Conservation (phyloP, 2,888 invertebrate genomes). For the Tricholauxania praeusta region DNA sequence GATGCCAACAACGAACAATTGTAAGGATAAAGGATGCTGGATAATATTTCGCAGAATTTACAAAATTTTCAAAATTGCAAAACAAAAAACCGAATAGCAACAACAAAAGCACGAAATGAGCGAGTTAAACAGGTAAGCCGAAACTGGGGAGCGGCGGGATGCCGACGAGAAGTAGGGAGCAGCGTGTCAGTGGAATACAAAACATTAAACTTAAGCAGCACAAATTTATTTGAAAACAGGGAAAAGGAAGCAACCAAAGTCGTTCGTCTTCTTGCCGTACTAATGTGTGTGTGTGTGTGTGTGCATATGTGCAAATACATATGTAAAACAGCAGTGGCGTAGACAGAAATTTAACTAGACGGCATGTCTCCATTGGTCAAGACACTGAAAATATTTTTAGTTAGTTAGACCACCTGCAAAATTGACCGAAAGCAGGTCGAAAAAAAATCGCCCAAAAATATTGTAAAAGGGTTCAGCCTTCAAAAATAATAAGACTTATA, state of each 20-base stretch:
- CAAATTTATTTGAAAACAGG: constrained; percentile 48
- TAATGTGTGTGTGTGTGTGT: constrained; percentile 4
- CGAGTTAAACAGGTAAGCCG: no score
- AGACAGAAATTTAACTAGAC: no score
- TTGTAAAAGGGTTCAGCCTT: no score
- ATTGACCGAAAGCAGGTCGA: no score
- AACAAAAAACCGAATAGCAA: neutral
- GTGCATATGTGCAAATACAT: neutral
- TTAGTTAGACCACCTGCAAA: no score
- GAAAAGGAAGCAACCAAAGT: constrained; percentile 48
- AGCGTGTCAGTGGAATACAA: constrained; percentile 17
- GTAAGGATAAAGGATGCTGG: constrained; percentile 7
- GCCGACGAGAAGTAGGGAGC: neutral
- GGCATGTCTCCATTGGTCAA: no score
- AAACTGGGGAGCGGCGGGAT: constrained; percentile 29
- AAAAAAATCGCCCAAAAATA: no score
- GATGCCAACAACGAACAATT: constrained; percentile 13
- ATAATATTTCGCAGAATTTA: constrained; percentile 41
- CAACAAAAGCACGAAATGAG: neutral
- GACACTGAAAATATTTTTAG: no score
- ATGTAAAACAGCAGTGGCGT: no score
- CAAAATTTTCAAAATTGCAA: constrained; percentile 36
- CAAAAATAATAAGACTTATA: no score
- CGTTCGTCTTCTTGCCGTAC: constrained; percentile 43
- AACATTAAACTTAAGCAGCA: constrained; percentile 41